Percentiles rank a stretch among this genome's conserved stretches.
These are phyloP conservation scores for Erythrocercus mccallii DNA, from an alignment of 2,113 vertebrate species.

Conservation along the genomic window DNA sequence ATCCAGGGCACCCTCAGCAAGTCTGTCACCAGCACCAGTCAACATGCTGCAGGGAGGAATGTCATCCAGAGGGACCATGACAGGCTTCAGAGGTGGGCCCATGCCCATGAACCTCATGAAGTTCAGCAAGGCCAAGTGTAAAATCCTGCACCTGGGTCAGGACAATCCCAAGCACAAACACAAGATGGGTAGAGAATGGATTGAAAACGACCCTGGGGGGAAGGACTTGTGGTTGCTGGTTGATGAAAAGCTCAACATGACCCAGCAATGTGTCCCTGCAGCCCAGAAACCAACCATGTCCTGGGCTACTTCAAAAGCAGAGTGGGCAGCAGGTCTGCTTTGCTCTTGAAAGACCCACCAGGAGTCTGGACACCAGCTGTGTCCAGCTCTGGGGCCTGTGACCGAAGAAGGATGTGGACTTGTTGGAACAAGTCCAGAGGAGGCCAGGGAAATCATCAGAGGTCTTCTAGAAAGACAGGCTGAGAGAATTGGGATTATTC, in stretches of 20 bases:
- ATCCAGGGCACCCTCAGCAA: not conserved
- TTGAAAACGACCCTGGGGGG: not conserved
- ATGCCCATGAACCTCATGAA: not conserved
- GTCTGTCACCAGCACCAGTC: not conserved
- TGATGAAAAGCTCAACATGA: not conserved
- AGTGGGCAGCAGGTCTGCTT: not conserved
- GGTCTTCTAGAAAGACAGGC: not conserved
- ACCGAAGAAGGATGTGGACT: not conserved
- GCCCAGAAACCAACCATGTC: not conserved
- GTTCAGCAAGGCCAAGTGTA: not conserved
- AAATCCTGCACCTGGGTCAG: not conserved
- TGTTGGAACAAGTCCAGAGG: not conserved
- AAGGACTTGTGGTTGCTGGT: not conserved
- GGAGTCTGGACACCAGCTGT: no score
- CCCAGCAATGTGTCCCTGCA: not conserved
- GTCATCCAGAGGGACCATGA: not conserved
- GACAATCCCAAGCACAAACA: not conserved
- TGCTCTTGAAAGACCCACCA: not conserved
- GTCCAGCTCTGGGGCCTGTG: not conserved
- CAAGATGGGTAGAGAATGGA: not conserved
- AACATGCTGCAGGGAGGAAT: not conserved
- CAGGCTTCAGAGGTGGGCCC: not conserved
- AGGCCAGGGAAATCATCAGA: not conserved
- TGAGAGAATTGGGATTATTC: not conserved
- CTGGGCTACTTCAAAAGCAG: not conserved